Base-by-base conservation (phyloP, 92 coral and sea anemone genomes). In the Montipora capitata region DNA sequence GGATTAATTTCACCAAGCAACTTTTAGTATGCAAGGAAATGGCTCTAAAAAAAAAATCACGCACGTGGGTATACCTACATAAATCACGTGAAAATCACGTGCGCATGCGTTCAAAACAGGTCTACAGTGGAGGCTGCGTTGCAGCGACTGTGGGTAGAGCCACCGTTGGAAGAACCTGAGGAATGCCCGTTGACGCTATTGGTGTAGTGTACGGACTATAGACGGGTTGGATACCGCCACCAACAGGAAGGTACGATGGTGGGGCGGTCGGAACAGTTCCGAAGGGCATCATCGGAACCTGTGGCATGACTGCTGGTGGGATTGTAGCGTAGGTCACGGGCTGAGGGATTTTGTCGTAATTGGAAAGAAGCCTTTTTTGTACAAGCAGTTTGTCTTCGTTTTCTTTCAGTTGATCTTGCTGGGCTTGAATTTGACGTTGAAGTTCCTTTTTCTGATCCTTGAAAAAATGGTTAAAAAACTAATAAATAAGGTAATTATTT, bases 391-490 rank as follows among this genome's bases (percentile, higher is more conserved):
- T 94, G 20, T 66, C 88, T 49, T 92, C 88, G 85, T 96, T 90
- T 76, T 77, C 80, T 68, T 85, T 90, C 44, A 98, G 79, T 73
- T 94, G 96, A 16, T 91, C 97, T 85, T 98, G 96, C 75, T 98
- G 99, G 27, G 96, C 92, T 68, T 93, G 96, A 80, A 98, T 95
- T 76, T 96, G 97, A 58, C 89, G 91, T 62, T 98, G 96, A 3
- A 98, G 91, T 41, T 96, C 91, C 16, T 89, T 87, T 43, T 94
- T 93, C 52, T 88, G 93, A 52, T 94, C 96, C 99, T 98, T 67
- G 2, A 67, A 6, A 10, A 77, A 27, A 27, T 27, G 35, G 10
- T 68, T 35, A 77, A 38, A 75, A 20, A 14, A 39, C 13, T 49
- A 4, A 45, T 39, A 4, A 18, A 4, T 3, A 8, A 1, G 35